Evolutionary conservation across 1,140 invertebrate genomes (phyloP).

Genomic region (Scaptomyza hsui): DNA sequence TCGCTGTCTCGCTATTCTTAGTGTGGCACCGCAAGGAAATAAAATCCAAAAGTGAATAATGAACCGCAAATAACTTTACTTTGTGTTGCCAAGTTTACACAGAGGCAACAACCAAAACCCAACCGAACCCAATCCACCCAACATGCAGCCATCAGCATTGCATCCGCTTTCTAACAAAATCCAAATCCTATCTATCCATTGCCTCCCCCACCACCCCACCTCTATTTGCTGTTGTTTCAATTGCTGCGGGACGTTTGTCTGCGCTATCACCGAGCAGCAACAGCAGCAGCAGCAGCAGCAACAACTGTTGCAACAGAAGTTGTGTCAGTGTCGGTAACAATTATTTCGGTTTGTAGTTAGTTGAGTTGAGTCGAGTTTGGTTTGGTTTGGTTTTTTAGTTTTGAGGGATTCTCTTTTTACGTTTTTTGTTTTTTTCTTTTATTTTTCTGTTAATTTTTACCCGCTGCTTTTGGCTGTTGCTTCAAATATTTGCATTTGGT

Average conservation of each 20-base stretch:
- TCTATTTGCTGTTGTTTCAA: slow-evolving; percentile 44
- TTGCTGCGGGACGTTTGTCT: slow-evolving; percentile 68
- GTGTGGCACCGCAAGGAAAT: slow-evolving; percentile 69
- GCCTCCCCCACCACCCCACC: background rate
- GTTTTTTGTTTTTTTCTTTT: background rate
- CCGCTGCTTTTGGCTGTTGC: slow-evolving; percentile 23
- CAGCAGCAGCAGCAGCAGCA: slow-evolving; percentile 12
- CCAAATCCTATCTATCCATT: slow-evolving; percentile 17
- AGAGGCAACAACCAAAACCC: slow-evolving; percentile 1
- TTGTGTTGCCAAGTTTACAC: slow-evolving; percentile 48
- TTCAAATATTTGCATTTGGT: slow-evolving; percentile 72
- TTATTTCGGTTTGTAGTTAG: slow-evolving; percentile 69
- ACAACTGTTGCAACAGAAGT: slow-evolving; percentile 17
- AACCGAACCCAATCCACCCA: slow-evolving; percentile 6
- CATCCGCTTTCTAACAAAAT: slow-evolving; percentile 35
- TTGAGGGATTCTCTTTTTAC: background rate
- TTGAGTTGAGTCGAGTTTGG: slow-evolving; percentile 57
- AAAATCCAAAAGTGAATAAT: slow-evolving; percentile 82
- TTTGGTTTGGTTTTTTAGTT: slow-evolving; percentile 21
- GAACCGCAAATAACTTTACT: slow-evolving; percentile 82
- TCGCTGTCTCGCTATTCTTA: slow-evolving; percentile 10
- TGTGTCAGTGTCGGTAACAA: slow-evolving; percentile 77
- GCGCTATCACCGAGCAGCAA: slow-evolving; percentile 41
- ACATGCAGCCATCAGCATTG: background rate
- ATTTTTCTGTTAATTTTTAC: slow-evolving; percentile 16